These are phyloP conservation scores for Orestias chungarensis DNA, from an alignment of 2,797 vertebrate genomes.

Conservation along the genomic window DNA sequence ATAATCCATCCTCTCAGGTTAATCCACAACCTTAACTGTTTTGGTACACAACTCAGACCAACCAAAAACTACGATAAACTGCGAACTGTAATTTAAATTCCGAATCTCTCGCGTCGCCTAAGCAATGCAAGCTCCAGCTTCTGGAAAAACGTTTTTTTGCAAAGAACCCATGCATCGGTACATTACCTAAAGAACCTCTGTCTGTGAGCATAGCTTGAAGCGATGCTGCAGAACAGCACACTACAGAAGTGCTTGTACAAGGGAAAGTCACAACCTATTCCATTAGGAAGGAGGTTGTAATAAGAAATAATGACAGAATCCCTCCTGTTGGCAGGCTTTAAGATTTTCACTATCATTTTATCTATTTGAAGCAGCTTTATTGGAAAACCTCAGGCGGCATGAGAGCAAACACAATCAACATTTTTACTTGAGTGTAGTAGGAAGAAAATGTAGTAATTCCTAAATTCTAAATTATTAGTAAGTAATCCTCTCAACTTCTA, in stretches of 20 bases:
- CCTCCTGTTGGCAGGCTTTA: constrained; percentile 2
- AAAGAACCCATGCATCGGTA: constrained; percentile 60
- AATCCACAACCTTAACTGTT: constrained; percentile 38
- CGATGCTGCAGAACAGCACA: constrained; percentile 49
- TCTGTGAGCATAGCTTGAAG: constrained; percentile 56
- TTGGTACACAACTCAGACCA: constrained; percentile 15
- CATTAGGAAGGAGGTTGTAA: background rate
- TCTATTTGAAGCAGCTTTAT: constrained; percentile 10
- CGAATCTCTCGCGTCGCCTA: constrained; percentile 57
- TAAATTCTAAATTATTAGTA: background rate
- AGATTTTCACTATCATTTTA: constrained; percentile 10
- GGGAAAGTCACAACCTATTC: constrained; percentile 3
- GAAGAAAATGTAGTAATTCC: constrained; percentile 26
- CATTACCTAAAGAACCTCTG: constrained; percentile 59
- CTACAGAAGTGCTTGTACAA: constrained; percentile 51
- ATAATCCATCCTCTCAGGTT: constrained; percentile 14
- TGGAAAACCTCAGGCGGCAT: constrained; percentile 15
- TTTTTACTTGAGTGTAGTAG: constrained; percentile 22
- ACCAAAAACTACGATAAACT: constrained; percentile 34
- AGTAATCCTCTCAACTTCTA: no score
- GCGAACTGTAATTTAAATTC: constrained; percentile 66
- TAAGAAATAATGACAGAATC: background rate
- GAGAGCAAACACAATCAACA: constrained; percentile 11
- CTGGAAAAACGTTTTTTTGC: constrained; percentile 76
- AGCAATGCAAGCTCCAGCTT: constrained; percentile 57